Base-by-base conservation (phyloP, 2,888 invertebrate genomes). In the Thumatha senex region DNA sequence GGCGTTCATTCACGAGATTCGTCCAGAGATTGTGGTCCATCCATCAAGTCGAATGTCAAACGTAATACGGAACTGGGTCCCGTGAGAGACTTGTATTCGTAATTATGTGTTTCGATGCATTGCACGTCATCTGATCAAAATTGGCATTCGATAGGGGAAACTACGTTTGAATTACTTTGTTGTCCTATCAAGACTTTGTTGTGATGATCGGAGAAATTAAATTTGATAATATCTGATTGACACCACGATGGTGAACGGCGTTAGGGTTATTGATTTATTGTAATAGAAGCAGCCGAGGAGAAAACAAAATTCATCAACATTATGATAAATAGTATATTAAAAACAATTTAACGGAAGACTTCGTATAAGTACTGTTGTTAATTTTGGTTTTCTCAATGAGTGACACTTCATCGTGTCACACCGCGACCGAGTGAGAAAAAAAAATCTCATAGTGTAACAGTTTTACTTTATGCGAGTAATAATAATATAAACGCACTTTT, bases 31-130 rank as follows among this genome's bases (percentile, higher is more conserved):
- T 88, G 88, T 83, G 78, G 79, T 80, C 80, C 84, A 91, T 91
- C 91, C 84, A 90, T 91, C 91, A 91, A 84, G 89, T 84, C 83
- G 81, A 86, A 86, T 86, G 91, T 91, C 91, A 91, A 90, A 91
- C 89, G 89, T 89, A 91, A 91, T 91, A 90, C 86, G 82, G 70
- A 82, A 80, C 75, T 68, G 62, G 67, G 85, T 89, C 90, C 89
- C 90, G 87, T 85, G 91, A 89, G 90, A 89, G 76, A 79, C 76
- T 80, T 73, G 74, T 76, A 80, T 80, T 84, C 77, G 84, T 88
- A 89, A 91, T 90, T 89, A 88, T 87, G 84, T 84, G 82, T 86
- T 86, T 80, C 76, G 79, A 82, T 89, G 84, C 86, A 89, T 77
- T 76, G 68, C 74, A 68, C 78, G 80, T 87, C 89, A 84, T 86